Evolutionary conservation across 2,113 vertebrate genomes (phyloP).

Genomic region (Paramormyrops kingsleyae): DNA sequence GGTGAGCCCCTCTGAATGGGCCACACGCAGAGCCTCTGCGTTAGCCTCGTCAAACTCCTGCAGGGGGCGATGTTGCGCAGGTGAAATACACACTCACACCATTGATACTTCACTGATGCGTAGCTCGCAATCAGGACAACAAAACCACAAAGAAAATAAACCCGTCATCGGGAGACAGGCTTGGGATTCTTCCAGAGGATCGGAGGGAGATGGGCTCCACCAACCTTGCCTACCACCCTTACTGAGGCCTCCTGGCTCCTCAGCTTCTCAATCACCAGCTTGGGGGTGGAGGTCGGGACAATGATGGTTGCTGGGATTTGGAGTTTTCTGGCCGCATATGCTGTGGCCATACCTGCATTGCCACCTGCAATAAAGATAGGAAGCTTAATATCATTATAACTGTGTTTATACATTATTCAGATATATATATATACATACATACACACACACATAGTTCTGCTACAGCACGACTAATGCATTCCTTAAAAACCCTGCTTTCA

Average conservation of each 20-base stretch:
- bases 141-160: background rate
- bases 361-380: conserved; percentile 52
- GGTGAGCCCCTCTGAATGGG: conserved; percentile 49
- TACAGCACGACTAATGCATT: no score
- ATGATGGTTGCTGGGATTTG: conserved; percentile 58
- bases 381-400: background rate
- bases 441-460: background rate
- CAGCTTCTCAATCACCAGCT: conserved; percentile 54
- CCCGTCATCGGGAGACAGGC: background rate
- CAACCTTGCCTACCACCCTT: conserved; percentile 56
- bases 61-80: background rate
- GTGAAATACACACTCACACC: background rate
- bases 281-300: conserved; percentile 56
- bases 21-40: conserved; percentile 53
- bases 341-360: conserved; percentile 67
- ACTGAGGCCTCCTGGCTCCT: conserved; percentile 58
- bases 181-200: background rate
- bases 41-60: conserved; percentile 73
- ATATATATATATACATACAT: background rate
- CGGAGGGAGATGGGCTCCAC: background rate
- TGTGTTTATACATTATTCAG: background rate
- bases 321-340: conserved; percentile 60
- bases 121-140: background rate
- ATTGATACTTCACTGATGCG: background rate
- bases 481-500: background rate